These are phyloP conservation scores for Tenualosa thibaudeaui DNA, from an alignment of 2,797 vertebrate genomes.

Conservation along the genomic window DNA sequence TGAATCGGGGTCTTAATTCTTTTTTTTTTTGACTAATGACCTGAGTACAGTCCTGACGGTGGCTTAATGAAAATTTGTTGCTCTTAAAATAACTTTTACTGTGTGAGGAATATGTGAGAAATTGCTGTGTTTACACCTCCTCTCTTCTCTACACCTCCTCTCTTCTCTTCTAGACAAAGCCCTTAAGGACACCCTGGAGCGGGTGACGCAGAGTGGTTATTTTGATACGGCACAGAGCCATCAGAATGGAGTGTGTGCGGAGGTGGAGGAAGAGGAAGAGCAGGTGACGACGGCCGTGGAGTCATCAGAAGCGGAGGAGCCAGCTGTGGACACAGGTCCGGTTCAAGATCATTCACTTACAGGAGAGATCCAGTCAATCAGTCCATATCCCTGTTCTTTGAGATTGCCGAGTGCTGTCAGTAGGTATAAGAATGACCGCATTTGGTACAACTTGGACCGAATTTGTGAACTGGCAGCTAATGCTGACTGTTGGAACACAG, in stretches of 20 bases:
- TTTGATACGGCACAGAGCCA: constrained; percentile 89
- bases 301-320: constrained; percentile 79
- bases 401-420: too few relatives aligned
- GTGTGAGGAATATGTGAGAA: too few relatives aligned
- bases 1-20: neutral
- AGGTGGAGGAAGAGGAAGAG: constrained; percentile 64
- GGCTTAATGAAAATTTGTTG: neutral
- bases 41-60: neutral
- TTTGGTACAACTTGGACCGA: too few relatives aligned
- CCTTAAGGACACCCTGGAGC: constrained; percentile 87
- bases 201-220: constrained; percentile 89
- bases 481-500: too few relatives aligned
- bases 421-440: too few relatives aligned
- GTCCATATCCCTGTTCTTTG: too few relatives aligned
- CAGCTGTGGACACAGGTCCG: constrained; percentile 81
- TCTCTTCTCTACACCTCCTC: neutral
- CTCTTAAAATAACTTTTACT: neutral
- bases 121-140: neutral
- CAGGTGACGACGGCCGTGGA: constrained; percentile 59
- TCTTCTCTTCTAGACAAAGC: constrained; percentile 80
- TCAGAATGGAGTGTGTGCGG: constrained; percentile 90
- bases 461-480: too few relatives aligned
- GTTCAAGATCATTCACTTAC: neutral
- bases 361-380: too few relatives aligned
- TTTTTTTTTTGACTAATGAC: neutral